These are phyloP conservation scores for Venusia cambrica DNA, from an alignment of 2,888 invertebrate genomes.

Conservation along the genomic window DNA sequence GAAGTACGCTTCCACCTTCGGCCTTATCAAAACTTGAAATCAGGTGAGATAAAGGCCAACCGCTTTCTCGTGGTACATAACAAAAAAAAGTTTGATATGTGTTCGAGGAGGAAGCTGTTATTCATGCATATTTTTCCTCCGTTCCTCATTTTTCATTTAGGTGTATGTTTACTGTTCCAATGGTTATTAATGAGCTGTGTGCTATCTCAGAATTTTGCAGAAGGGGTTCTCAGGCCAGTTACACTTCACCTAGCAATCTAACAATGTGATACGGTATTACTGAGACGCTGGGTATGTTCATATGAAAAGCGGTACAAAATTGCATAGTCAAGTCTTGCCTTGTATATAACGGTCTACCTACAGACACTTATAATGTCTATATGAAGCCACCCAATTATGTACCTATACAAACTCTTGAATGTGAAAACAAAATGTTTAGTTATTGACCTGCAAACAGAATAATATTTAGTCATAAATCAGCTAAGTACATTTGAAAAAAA, in stretches of 20 bases:
- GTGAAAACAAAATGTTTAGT: neutral
- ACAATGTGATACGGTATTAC: constrained; percentile 32
- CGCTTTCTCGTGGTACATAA: too few relatives aligned
- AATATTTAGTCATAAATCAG: too few relatives aligned
- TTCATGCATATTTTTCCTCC: too few relatives aligned
- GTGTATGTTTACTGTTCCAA: constrained; percentile 1
- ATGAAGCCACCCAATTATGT: constrained; percentile 5
- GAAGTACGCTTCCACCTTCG: too few relatives aligned
- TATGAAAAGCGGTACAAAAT: constrained; percentile 17
- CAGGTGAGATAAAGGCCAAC: too few relatives aligned
- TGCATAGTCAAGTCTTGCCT: constrained; percentile 16
- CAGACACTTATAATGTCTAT: constrained; percentile 12
- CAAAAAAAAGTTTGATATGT: too few relatives aligned
- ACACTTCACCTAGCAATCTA: constrained; percentile 43
- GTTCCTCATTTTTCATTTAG: too few relatives aligned
- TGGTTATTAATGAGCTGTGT: constrained; percentile 10
- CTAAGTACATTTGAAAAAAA: too few relatives aligned
- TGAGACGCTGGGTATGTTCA: constrained; percentile 13
- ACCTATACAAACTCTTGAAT: neutral
- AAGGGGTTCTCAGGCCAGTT: constrained; percentile 42
- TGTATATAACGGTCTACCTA: constrained; percentile 3
- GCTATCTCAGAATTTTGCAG: constrained; percentile 7
- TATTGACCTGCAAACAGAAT: too few relatives aligned
- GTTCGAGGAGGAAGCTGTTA: too few relatives aligned
- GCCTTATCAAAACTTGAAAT: too few relatives aligned